These are phyloP conservation scores for Macrobrachium nipponense DNA, from an alignment of 1,140 invertebrate genomes.

Conservation along the genomic window DNA sequence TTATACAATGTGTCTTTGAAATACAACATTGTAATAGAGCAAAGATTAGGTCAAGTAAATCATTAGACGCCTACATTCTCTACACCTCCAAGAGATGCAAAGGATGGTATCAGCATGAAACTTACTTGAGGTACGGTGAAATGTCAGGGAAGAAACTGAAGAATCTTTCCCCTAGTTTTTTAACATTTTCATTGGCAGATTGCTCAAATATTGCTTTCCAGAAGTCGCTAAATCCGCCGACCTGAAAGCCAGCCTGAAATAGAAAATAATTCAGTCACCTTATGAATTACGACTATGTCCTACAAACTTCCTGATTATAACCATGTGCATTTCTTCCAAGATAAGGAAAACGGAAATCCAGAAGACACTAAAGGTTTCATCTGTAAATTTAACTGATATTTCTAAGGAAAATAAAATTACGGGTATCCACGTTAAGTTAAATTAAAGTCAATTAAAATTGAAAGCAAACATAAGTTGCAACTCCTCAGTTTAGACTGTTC, in stretches of 20 bases:
- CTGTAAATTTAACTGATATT: too few species aligned
- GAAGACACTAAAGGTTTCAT: too few species aligned
- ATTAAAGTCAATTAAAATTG: too few species aligned
- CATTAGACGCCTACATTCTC: neutral
- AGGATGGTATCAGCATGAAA: neutral
- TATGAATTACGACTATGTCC: too few species aligned
- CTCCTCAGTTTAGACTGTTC: too few species aligned
- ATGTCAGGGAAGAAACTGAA: conserved; percentile 4
- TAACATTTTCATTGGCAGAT: conserved; percentile 21
- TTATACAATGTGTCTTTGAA: neutral
- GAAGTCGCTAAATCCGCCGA: conserved; percentile 40
- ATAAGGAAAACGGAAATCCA: too few species aligned
- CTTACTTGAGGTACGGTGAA: conserved; percentile 15
- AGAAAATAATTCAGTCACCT: neutral
- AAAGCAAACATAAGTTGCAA: too few species aligned
- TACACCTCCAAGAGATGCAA: neutral
- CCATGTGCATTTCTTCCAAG: too few species aligned
- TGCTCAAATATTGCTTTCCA: conserved; percentile 13
- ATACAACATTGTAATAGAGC: too few species aligned
- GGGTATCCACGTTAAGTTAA: too few species aligned
- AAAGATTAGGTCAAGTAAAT: neutral
- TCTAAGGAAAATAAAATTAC: too few species aligned
- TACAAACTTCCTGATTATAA: too few species aligned
- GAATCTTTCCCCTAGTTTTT: neutral
- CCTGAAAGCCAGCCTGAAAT: conserved; percentile 6